Conservation (phyloP, 2,888 invertebrate genomes). For the Pomacea canaliculata region DNA sequence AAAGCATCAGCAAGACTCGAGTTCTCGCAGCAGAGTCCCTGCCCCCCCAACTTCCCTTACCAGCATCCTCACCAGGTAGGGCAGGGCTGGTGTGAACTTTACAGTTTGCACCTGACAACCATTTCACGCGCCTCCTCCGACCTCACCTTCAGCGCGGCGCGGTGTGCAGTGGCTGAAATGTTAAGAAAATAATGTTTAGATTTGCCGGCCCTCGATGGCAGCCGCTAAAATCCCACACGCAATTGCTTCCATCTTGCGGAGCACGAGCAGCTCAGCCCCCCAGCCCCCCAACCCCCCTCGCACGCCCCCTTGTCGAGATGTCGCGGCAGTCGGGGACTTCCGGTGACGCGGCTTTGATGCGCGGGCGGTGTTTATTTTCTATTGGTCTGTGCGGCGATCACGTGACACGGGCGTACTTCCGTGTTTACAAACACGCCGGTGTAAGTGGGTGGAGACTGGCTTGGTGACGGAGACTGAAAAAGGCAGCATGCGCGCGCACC, state of each 20-base stretch:
- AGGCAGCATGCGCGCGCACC: too few species aligned
- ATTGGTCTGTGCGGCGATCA: background rate
- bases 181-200: conserved; percentile 7
- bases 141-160: background rate
- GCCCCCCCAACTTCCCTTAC: too few species aligned
- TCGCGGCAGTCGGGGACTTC: background rate
- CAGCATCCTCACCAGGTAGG: too few species aligned
- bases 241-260: conserved; percentile 4
- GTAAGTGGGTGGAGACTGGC: background rate
- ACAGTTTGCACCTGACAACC: background rate
- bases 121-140: background rate
- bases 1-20: too few species aligned
- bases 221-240: background rate
- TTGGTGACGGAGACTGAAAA: too few species aligned
- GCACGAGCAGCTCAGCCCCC: background rate
- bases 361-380: background rate
- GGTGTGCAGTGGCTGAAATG: background rate
- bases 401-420: conserved; percentile 2
- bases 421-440: conserved; percentile 2
- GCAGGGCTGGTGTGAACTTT: too few species aligned
- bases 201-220: conserved; percentile 1
- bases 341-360: conserved; percentile 9
- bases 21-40: too few species aligned
- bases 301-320: background rate
- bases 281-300: background rate